Conservation (phyloP, 2,888 invertebrate genomes). For the Andrena praecox region DNA sequence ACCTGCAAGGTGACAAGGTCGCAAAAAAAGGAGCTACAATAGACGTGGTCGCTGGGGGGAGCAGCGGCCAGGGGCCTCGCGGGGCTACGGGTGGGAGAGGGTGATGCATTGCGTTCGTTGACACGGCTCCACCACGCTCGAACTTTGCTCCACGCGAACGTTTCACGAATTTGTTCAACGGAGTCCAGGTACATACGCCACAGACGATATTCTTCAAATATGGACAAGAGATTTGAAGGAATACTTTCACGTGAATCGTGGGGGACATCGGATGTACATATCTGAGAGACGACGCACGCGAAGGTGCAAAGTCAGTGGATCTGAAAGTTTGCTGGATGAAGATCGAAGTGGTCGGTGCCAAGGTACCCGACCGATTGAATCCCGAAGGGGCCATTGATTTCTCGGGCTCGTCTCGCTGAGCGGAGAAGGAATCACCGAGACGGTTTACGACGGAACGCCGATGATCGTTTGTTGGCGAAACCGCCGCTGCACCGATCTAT, state of each 20-base stretch:
- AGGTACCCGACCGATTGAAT: neutral
- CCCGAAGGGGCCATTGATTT: neutral
- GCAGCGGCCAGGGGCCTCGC: too few relatives aligned
- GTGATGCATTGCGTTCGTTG: slow-evolving; percentile 59
- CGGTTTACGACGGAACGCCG: slow-evolving; percentile 28
- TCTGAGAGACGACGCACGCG: too few relatives aligned
- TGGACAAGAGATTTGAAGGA: neutral
- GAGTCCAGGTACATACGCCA: neutral
- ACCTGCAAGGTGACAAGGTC: slow-evolving; percentile 56
- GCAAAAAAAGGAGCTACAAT: slow-evolving; percentile 26
- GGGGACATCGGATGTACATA: neutral
- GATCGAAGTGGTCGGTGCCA: slow-evolving; percentile 12
- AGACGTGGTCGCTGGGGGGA: slow-evolving; percentile 8
- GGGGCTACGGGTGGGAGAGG: slow-evolving; percentile 10
- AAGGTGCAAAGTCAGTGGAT: too few relatives aligned
- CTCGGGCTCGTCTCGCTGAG: slow-evolving; percentile 2
- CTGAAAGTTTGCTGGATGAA: neutral
- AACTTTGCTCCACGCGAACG: slow-evolving; percentile 23
- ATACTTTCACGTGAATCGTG: neutral
- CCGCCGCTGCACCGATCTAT: slow-evolving; percentile 30
- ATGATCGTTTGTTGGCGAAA: slow-evolving; percentile 42
- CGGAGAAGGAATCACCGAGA: slow-evolving; percentile 30
- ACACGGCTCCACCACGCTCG: slow-evolving; percentile 38
- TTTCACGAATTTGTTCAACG: neutral
- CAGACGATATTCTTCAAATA: neutral